A percentile compares a stretch with the other conserved stretches of the same genome.
Evolutionary conservation across 2,113 vertebrate genomes (phyloP).

Genomic region (Peromyscus leucopus): DNA sequence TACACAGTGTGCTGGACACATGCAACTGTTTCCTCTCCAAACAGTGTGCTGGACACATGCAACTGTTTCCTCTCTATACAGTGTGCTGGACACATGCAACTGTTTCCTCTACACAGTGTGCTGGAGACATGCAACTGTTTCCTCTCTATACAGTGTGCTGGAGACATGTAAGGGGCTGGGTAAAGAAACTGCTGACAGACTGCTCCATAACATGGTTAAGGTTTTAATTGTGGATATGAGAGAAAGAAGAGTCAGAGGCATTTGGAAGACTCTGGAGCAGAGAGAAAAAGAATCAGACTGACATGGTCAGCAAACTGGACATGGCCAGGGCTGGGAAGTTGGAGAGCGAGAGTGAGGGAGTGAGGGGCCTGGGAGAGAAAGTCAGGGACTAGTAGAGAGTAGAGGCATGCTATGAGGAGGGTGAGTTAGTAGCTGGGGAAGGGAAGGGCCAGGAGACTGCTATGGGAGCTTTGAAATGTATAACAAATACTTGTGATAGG

Average conservation of each 20-base stretch:
- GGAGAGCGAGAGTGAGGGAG: background rate
- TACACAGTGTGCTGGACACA: too few species aligned
- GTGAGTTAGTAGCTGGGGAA: background rate
- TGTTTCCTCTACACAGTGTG: too few species aligned
- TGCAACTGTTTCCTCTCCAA: too few species aligned
- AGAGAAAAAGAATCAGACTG: background rate
- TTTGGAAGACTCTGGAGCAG: background rate
- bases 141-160: background rate
- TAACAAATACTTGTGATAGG: background rate
- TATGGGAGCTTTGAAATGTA: background rate
- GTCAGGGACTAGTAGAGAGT: background rate
- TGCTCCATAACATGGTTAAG: background rate
- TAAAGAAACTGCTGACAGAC: too few species aligned
- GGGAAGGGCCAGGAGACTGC: background rate
- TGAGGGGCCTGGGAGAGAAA: background rate
- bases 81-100: too few species aligned
- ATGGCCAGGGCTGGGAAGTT: too few species aligned
- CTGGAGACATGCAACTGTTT: background rate
- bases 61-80: too few species aligned
- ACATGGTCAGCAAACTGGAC: background rate
- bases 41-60: too few species aligned
- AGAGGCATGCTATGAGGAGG: background rate
- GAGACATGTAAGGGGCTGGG: background rate
- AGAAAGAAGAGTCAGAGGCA: background rate
- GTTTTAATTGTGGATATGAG: background rate